phyloP scores from a whole-genome alignment of 2,888 invertebrate species.

The Nemapogon koenigi region DNA sequence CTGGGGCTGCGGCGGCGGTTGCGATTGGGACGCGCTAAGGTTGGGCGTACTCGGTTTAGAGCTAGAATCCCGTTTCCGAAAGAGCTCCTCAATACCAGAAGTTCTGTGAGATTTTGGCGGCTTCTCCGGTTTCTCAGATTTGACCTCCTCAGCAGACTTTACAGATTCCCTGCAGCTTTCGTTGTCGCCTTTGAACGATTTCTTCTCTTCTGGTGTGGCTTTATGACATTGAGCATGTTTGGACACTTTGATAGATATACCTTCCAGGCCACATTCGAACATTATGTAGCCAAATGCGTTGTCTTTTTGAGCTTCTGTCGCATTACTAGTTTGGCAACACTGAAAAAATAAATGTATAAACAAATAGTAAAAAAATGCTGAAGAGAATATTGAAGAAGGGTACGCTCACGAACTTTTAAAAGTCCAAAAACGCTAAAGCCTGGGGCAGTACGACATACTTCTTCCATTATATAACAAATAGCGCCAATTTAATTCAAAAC shows the following conservation, averaged over 20 bases:
- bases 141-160: slow-evolving; percentile 52
- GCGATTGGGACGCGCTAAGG: slow-evolving; percentile 45
- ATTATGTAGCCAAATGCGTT: slow-evolving; percentile 89
- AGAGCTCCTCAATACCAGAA: slow-evolving; percentile 53
- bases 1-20: slow-evolving; percentile 22
- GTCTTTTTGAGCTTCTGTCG: slow-evolving; percentile 60
- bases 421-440: too few relatives aligned
- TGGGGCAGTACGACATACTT: too few relatives aligned
- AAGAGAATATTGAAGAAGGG: too few relatives aligned
- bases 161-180: slow-evolving; percentile 55
- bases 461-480: too few relatives aligned
- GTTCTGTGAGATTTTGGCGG: slow-evolving; percentile 33
- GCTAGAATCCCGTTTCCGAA: slow-evolving; percentile 60
- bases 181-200: slow-evolving; percentile 32
- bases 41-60: slow-evolving; percentile 68
- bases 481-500: too few relatives aligned
- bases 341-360: too few relatives aligned
- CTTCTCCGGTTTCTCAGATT: slow-evolving; percentile 31
- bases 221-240: slow-evolving; percentile 82
- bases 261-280: slow-evolving; percentile 96
- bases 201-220: slow-evolving; percentile 68
- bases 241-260: slow-evolving; percentile 78
- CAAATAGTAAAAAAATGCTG: too few relatives aligned
- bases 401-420: too few relatives aligned
- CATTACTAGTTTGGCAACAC: slow-evolving; percentile 37